Evolutionary conservation across 2,888 invertebrate species (phyloP).

Genomic region (Ectemnius lituratus): DNA sequence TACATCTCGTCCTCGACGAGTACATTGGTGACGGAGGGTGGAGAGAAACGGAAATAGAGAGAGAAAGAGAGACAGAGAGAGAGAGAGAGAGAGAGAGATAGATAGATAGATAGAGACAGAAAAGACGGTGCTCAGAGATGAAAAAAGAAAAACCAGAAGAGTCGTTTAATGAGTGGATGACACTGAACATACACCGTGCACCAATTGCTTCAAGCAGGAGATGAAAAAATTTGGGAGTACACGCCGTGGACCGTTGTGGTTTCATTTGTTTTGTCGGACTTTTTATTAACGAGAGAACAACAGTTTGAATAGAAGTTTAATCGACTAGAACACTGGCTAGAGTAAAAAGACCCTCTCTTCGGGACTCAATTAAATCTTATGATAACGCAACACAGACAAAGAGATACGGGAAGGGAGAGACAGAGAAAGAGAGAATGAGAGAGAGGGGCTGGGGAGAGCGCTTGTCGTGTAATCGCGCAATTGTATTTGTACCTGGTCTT

Average conservation of each 20-base stretch:
- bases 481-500: constrained; percentile 1
- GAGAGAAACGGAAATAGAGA: neutral
- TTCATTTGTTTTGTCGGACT: constrained; percentile 52
- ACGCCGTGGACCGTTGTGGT: constrained; percentile 42
- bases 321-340: constrained; percentile 64
- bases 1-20: too few species aligned
- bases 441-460: constrained; percentile 20
- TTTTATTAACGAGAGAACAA: constrained; percentile 65
- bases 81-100: neutral
- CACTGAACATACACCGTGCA: constrained; percentile 24
- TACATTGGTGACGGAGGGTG: neutral
- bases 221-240: constrained; percentile 47
- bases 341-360: constrained; percentile 55
- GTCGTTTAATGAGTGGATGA: constrained; percentile 35
- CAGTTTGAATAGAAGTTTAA: constrained; percentile 64
- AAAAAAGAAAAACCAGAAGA: neutral
- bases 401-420: constrained; percentile 21
- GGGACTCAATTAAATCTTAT: constrained; percentile 45
- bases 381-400: constrained; percentile 42
- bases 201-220: constrained; percentile 36
- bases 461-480: neutral
- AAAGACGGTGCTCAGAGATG: neutral
- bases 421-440: constrained; percentile 14
- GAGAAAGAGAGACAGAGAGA: neutral
- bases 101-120: neutral